Percentiles rank a stretch among this genome's conserved stretches.
phyloP scores from a whole-genome alignment of 2,888 invertebrate genomes.

The Trypoxylon attenuatum region DNA sequence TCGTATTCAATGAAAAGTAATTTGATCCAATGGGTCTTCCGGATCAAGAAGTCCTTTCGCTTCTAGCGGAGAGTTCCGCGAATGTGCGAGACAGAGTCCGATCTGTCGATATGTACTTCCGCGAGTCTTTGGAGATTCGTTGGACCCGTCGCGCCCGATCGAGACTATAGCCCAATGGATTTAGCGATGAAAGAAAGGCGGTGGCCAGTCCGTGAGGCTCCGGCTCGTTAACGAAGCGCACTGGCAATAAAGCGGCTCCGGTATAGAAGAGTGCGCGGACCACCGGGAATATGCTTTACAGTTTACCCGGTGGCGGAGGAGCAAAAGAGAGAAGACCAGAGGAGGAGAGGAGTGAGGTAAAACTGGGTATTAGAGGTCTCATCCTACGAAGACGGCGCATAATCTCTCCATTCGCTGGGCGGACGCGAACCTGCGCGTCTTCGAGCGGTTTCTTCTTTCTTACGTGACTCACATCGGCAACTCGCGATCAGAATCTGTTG shows the following conservation, averaged over 20 bases:
- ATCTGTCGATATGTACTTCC: too few species aligned
- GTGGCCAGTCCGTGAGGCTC: conserved; percentile 37
- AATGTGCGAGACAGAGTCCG: too few species aligned
- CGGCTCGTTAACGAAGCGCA: conserved; percentile 56
- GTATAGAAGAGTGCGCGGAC: conserved; percentile 21
- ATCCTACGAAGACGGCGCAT: conserved; percentile 40
- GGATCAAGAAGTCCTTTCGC: too few species aligned
- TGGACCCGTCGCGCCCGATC: too few species aligned
- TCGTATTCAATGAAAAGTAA: too few species aligned
- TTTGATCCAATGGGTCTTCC: too few species aligned
- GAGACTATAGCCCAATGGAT: too few species aligned
- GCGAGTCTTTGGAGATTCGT: too few species aligned
- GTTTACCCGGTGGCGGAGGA: conserved; percentile 29
- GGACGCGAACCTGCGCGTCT: conserved; percentile 21
- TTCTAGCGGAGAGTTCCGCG: too few species aligned
- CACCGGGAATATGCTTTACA: too few species aligned
- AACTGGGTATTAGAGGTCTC: conserved; percentile 47
- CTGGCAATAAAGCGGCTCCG: conserved; percentile 48
- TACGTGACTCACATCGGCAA: background rate
- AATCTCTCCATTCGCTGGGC: conserved; percentile 49
- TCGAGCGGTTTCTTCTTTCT: background rate
- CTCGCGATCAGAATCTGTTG: too few species aligned
- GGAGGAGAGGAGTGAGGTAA: conserved; percentile 41
- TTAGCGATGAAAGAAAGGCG: conserved; percentile 48
- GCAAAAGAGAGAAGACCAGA: conserved; percentile 13